These are phyloP conservation scores for Dynastes tityus DNA, from an alignment of 2,888 invertebrate species.

Conservation along the genomic window DNA sequence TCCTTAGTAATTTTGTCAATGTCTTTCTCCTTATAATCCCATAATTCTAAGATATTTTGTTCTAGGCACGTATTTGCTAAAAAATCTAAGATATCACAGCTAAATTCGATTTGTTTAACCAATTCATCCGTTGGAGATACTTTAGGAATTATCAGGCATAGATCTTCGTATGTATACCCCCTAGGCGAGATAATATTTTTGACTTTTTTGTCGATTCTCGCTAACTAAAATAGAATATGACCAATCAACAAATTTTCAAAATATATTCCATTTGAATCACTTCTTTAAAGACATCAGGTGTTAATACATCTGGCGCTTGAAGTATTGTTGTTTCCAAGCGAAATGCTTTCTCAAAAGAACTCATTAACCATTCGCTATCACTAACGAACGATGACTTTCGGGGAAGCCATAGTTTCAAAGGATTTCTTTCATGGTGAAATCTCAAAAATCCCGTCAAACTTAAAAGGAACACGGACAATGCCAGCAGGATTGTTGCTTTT, in stretches of 20 bases:
- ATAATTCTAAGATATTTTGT: constrained; percentile 80
- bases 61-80: constrained; percentile 77
- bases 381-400: constrained; percentile 79
- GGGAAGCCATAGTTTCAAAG: constrained; percentile 84
- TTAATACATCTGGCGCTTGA: constrained; percentile 79
- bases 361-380: constrained; percentile 83
- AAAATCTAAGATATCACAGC: constrained; percentile 76
- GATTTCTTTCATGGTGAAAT: constrained; percentile 83
- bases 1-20: constrained; percentile 74
- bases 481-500: constrained; percentile 74
- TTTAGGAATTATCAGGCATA: constrained; percentile 46
- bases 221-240: constrained; percentile 29
- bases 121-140: constrained; percentile 48
- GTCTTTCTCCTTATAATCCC: constrained; percentile 75
- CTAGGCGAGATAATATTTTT: constrained; percentile 32
- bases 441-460: constrained; percentile 77
- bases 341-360: constrained; percentile 77
- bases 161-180: constrained; percentile 38
- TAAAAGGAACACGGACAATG: constrained; percentile 74
- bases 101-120: constrained; percentile 42
- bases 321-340: constrained; percentile 77
- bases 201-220: constrained; percentile 42
- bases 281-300: constrained; percentile 74
- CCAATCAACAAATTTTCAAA: not conserved
- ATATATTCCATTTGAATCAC: constrained; percentile 60